Evolutionary conservation across 2,888 invertebrate species (phyloP).

Genomic region (Caenorhabditis drosophilae): DNA sequence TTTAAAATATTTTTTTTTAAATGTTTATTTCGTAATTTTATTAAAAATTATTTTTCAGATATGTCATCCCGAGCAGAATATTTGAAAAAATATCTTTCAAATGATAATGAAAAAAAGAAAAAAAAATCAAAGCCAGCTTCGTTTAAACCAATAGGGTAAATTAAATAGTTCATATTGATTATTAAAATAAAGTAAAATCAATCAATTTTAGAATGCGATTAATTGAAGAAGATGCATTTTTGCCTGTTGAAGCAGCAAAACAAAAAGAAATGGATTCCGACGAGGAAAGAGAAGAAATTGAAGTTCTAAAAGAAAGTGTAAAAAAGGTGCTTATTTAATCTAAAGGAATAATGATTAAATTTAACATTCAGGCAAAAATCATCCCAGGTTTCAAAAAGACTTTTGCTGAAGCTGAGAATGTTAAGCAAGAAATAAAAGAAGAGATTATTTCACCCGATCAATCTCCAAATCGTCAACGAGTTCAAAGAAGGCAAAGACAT

Average conservation of each 20-base stretch:
- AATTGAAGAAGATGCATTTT: conserved; percentile 55
- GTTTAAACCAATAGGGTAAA: conserved; percentile 22
- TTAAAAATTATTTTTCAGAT: not conserved
- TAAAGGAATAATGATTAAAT: too few species aligned
- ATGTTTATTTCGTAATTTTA: not conserved
- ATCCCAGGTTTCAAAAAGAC: conserved; percentile 34
- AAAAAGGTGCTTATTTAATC: too few species aligned
- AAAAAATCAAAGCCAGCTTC: conserved; percentile 25
- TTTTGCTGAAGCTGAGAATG: conserved; percentile 17
- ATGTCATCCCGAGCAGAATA: conserved; percentile 49
- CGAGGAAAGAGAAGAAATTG: conserved; percentile 44
- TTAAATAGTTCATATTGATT: not conserved
- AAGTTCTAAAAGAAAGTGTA: conserved; percentile 36
- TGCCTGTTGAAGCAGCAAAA: conserved; percentile 41
- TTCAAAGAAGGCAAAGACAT: conserved; percentile 1
- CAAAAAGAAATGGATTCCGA: conserved; percentile 31
- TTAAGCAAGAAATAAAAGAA: conserved; percentile 20
- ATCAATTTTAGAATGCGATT: conserved; percentile 45
- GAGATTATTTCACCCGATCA: conserved; percentile 17
- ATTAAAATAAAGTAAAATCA: not conserved
- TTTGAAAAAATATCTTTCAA: conserved; percentile 41
- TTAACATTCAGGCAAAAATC: too few species aligned
- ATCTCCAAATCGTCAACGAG: conserved; percentile 12
- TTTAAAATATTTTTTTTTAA: not conserved
- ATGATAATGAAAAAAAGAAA: conserved; percentile 36